These are phyloP conservation scores for Knipowitschia caucasica DNA, from an alignment of 2,797 vertebrate genomes.

Conservation along the genomic window DNA sequence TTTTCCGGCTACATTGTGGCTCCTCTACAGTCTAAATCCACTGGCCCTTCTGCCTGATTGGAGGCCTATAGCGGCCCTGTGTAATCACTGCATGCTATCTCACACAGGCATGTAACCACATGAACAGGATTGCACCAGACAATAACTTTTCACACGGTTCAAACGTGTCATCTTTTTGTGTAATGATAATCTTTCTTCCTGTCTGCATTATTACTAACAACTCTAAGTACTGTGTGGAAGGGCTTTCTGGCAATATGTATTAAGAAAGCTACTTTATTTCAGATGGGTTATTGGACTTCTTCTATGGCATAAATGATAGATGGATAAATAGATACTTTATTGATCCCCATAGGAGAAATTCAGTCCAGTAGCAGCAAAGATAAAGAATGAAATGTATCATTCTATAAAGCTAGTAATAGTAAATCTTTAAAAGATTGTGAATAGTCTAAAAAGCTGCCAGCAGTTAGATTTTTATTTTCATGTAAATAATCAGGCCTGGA, in stretches of 20 bases:
- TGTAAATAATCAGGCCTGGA: too few species aligned
- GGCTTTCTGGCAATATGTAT: background rate
- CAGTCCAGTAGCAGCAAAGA: too few species aligned
- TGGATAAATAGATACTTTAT: too few species aligned
- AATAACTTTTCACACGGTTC: constrained; percentile 57
- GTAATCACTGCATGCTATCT: constrained; percentile 47
- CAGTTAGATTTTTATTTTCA: too few species aligned
- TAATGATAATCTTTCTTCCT: constrained; percentile 28
- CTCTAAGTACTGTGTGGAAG: too few species aligned
- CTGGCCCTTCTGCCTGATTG: constrained; percentile 67
- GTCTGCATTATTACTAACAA: constrained; percentile 25
- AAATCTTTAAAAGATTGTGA: too few species aligned
- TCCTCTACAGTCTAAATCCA: constrained; percentile 59
- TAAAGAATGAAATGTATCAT: too few species aligned
- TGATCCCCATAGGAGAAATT: too few species aligned
- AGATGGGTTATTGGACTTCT: too few species aligned
- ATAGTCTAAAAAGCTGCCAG: too few species aligned
- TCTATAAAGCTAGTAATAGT: too few species aligned
- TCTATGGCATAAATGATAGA: too few species aligned
- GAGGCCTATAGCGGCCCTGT: constrained; percentile 51
- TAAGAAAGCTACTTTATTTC: background rate
- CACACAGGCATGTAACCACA: constrained; percentile 64
- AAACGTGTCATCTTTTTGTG: constrained; percentile 34
- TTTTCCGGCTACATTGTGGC: constrained; percentile 60
- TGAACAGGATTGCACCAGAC: constrained; percentile 62